Evolutionary conservation across 1,140 invertebrate species (phyloP).

Genomic region (Acyrthosiphon pisum): DNA sequence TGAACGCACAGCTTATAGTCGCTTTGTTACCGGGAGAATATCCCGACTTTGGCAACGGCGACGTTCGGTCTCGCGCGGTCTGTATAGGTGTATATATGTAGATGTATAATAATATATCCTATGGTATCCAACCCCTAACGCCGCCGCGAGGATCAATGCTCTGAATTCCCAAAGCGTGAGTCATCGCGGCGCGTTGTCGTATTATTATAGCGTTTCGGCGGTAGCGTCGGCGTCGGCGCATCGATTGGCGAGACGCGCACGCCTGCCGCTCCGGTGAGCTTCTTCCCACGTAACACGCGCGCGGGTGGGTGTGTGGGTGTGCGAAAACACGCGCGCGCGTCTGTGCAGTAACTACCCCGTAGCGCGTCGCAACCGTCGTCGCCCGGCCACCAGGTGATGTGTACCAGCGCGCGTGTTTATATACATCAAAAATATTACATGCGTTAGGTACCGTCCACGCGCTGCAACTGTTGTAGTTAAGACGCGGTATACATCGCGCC

Average conservation of each 20-base stretch:
- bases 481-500: neutral
- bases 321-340: neutral
- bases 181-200: slow-evolving; percentile 32
- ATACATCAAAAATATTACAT: neutral
- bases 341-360: slow-evolving; percentile 23
- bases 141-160: slow-evolving; percentile 44
- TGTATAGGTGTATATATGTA: neutral
- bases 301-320: neutral
- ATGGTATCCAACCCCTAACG: neutral
- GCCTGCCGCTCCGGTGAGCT: slow-evolving; percentile 35
- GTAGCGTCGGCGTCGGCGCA: slow-evolving; percentile 21
- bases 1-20: neutral
- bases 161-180: slow-evolving; percentile 41
- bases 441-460: neutral
- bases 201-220: neutral
- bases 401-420: neutral
- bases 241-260: slow-evolving; percentile 51
- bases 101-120: neutral
- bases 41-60: neutral
- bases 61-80: neutral
- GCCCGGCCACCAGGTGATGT: slow-evolving; percentile 18
- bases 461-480: neutral
- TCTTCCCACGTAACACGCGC: neutral
- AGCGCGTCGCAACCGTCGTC: neutral
- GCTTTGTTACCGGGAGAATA: neutral